Base-by-base conservation (phyloP, 35 echinoderm and acorn worm species). In the Acanthaster planci region DNA sequence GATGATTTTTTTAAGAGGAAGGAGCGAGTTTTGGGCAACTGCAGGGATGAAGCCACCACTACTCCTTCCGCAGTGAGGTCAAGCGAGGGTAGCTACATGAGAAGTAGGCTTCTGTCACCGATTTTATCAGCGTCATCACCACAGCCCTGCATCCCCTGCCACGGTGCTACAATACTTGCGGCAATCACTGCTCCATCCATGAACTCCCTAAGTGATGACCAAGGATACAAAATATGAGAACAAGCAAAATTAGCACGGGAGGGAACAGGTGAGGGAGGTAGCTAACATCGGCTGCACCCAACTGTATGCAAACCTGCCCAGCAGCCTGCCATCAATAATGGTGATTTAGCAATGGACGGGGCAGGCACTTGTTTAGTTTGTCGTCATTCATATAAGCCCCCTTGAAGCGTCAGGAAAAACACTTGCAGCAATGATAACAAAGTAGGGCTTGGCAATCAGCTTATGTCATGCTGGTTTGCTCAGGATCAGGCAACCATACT, bases 191-290 rank as follows among this genome's bases (percentile, higher is more conserved):
- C 64, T 72, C 64, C 29, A 72, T 72, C 64, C 64, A 72, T 72
- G 64, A 8, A 72, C 64, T 34, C 64, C 64, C 64, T 72, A 72
- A 72, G 23, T 72, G 34, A 26, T 12, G 64, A 34, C 64, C 64
- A 34, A 34, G 64, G 64, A 72, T 72, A 72, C 64, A 72, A 72
- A 72, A 2, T 31, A 34, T 34, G 29, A 72, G 64, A 72, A 72
- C 42, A 47, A 47, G 64, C 64, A 72, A 72, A n/a, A 72, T 72
- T 72, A 72, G 64, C 64, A 72, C 64, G 34, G 30, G 23, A 14
- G 34, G 30, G 64, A 19, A 72, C 64, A 29, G 30, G 23, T 21
- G 34, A 21, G 18, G 19, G 34, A 72, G 34, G 64, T 34, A 72
- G 34, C 34, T 18, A 29, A 72, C 29, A 26, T 34, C 26, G 34